phyloP scores from a whole-genome alignment of 2,888 invertebrate genomes.

The Drosophila hamatofila region DNA sequence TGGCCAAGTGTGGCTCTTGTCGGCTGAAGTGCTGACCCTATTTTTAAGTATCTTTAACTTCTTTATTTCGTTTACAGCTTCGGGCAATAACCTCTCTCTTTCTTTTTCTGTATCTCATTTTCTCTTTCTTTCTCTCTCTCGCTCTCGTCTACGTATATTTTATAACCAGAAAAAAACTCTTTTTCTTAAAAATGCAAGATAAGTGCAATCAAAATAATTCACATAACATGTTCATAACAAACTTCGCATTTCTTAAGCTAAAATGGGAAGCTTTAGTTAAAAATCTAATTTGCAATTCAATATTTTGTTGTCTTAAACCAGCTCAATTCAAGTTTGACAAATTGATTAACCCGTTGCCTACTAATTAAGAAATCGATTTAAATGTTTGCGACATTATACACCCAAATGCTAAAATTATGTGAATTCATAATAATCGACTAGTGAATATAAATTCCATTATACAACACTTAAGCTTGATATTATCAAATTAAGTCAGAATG shows the following conservation, averaged over 20 bases:
- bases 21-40: slow-evolving; percentile 47
- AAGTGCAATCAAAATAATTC: neutral
- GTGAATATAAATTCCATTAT: slow-evolving; percentile 10
- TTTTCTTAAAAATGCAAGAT: slow-evolving; percentile 5
- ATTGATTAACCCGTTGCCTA: slow-evolving; percentile 3
- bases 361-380: slow-evolving; percentile 44
- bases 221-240: neutral
- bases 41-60: slow-evolving; percentile 22
- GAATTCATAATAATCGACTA: slow-evolving; percentile 34
- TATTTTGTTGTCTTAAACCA: neutral
- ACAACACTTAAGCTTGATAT: slow-evolving; percentile 8
- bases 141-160: neutral
- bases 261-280: neutral
- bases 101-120: neutral
- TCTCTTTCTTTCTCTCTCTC: too few relatives aligned
- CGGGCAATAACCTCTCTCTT: slow-evolving; percentile 47
- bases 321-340: neutral
- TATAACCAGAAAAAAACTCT: neutral
- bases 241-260: too few relatives aligned
- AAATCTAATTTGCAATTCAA: neutral
- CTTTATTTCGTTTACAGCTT: neutral
- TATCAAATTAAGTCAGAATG: neutral
- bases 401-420: slow-evolving; percentile 20
- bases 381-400: slow-evolving; percentile 33
- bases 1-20: slow-evolving; percentile 49